A percentile compares a stretch with the other conserved stretches of the same genome.
These are phyloP conservation scores for Sylvicola cinctus DNA, from an alignment of 2,888 invertebrate genomes.

Conservation along the genomic window DNA sequence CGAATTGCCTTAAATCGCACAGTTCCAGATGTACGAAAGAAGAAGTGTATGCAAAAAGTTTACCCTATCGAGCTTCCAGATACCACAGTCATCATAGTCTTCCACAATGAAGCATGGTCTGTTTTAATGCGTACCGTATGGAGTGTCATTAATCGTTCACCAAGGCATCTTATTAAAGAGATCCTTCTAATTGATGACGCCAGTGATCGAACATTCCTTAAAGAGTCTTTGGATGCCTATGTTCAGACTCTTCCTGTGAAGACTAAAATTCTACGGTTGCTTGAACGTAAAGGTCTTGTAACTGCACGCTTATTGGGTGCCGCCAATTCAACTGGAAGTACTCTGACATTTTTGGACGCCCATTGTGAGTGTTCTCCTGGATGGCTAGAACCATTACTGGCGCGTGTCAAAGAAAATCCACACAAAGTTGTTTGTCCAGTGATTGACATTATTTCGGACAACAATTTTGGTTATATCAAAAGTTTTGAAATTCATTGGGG, in stretches of 20 bases:
- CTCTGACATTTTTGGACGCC: conserved; percentile 86
- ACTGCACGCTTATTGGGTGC: conserved; percentile 67
- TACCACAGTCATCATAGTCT: conserved; percentile 86
- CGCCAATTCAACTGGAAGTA: conserved; percentile 41
- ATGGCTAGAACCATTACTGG: conserved; percentile 57
- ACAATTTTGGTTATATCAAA: conserved; percentile 86
- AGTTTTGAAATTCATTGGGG: conserved; percentile 95
- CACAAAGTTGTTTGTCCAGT: conserved; percentile 36
- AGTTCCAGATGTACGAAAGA: conserved; percentile 65
- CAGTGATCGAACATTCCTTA: conserved; percentile 50
- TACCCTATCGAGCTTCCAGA: conserved; percentile 48
- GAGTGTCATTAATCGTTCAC: conserved; percentile 82
- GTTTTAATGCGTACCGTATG: conserved; percentile 85
- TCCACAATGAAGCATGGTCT: conserved; percentile 99
- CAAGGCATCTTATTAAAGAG: conserved; percentile 51
- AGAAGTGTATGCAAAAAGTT: conserved; percentile 41
- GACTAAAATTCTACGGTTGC: conserved; percentile 42
- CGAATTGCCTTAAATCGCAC: conserved; percentile 67
- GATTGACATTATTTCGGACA: conserved; percentile 88
- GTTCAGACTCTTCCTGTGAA: conserved; percentile 37
- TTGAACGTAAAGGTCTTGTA: conserved; percentile 53
- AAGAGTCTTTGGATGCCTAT: conserved; percentile 41
- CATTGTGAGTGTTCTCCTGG: conserved; percentile 84
- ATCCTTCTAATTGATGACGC: conserved; percentile 80
- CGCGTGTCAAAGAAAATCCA: conserved; percentile 26